These are phyloP conservation scores for Drosophila testacea DNA, from an alignment of 2,888 invertebrate genomes.

Conservation along the genomic window DNA sequence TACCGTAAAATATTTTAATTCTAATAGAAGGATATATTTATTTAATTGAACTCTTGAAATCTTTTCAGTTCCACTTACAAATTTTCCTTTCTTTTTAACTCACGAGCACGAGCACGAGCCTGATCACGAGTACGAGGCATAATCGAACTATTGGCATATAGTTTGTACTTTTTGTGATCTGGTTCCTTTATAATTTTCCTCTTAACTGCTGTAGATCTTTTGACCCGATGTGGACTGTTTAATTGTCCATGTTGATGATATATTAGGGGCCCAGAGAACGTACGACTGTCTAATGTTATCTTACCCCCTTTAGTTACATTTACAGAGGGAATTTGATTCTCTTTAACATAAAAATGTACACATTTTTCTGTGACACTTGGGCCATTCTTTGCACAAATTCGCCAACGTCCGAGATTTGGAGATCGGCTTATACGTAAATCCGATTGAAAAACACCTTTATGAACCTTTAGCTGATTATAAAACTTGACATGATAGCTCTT, in stretches of 20 bases:
- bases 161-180: not conserved
- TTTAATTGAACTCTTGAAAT: not conserved
- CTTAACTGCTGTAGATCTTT: not conserved
- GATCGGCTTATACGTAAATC: slow-evolving; percentile 10
- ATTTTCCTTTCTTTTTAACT: not conserved
- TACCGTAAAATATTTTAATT: slow-evolving; percentile 14
- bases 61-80: slow-evolving; percentile 6
- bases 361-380: slow-evolving; percentile 16
- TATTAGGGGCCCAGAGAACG: no score
- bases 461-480: not conserved
- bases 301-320: not conserved
- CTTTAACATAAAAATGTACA: slow-evolving; percentile 8
- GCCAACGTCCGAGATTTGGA: slow-evolving; percentile 41
- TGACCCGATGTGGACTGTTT: not conserved
- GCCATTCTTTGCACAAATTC: slow-evolving; percentile 42
- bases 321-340: not conserved
- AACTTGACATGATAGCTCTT: slow-evolving; percentile 11
- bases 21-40: slow-evolving; percentile 1
- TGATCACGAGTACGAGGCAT: no score
- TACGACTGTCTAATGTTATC: not conserved
- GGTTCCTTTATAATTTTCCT: not conserved
- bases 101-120: no score
- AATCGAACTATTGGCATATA: not conserved
- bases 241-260: no score
- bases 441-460: slow-evolving; percentile 30